Base-by-base conservation (phyloP, 2,888 invertebrate species). In the Argyresthia goedartella region DNA sequence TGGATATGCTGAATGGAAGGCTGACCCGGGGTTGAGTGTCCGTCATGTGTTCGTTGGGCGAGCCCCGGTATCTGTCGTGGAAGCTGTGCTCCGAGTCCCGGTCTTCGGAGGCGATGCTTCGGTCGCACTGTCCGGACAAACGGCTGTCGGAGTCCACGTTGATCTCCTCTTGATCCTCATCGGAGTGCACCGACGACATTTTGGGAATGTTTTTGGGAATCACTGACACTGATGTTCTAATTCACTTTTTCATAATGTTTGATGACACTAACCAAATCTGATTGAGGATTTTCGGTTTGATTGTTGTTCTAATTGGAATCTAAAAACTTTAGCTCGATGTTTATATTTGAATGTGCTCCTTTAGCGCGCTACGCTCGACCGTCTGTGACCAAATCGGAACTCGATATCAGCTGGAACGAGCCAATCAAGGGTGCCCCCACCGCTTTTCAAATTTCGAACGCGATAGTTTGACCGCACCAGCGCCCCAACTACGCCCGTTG, bases 1-100 rank as follows among this genome's bases (percentile, higher is more conserved):
- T 89, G 39, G 93, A 94, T 88, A 94, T 94, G 77, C 94, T 94
- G 82, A 94, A 94, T 54, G 94, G 92, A 61, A 94, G 68, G 44
- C 89, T 88, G 47, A 89, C 88, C 65, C 88, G 88, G 56, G 72
- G 89, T 63, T 76, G 88, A 14, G 84, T 86, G 62, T 67, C 86
- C 55, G 72, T 87, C 73, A 85, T 84, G 55, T 88, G 88, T n/a
- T 75, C 81, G 57, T 75, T 81, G 0, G 87, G 85, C 1, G 86
- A 85, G 68, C 89, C 81, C 35, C 68, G 80, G 56, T 82, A 85
- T 60, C 81, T 73, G 53, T 75, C 82, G 53, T 86, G 78, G 60
- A 77, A 86, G 60, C 89, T 89, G 54, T 88, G 88, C 55, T 89
- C 89, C 50, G 90, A 89, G 54, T 82, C 81, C 13, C 80, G 66